Percentiles rank a stretch among this genome's conserved stretches.
Evolutionary conservation across 2,797 vertebrate species (phyloP).

Genomic region (Capromys pilorides): DNA sequence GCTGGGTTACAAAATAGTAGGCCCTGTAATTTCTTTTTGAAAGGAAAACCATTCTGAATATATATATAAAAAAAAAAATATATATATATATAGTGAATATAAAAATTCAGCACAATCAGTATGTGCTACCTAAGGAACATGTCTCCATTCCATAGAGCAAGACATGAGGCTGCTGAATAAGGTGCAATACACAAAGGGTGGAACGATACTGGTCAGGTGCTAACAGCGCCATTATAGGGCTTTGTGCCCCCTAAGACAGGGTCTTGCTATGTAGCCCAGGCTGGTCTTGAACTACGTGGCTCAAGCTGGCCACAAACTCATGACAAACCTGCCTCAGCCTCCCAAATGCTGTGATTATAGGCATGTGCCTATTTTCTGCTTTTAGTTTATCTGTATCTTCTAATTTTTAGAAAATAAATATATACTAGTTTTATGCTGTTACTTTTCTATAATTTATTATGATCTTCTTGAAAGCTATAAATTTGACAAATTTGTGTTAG

Average conservation of each 20-base stretch:
- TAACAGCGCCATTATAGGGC: not conserved
- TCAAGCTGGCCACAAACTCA: not conserved
- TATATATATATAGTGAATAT: too few species aligned
- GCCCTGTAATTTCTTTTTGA: constrained; percentile 24
- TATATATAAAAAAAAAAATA: too few species aligned
- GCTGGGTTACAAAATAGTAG: not conserved
- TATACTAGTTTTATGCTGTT: not conserved
- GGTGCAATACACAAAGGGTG: not conserved
- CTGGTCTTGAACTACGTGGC: not conserved
- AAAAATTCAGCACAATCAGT: constrained; percentile 24
- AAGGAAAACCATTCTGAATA: constrained; percentile 17
- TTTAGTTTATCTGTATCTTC: not conserved
- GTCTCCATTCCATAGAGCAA: not conserved
- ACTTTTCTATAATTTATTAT: constrained; percentile 55
- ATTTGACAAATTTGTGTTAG: not conserved
- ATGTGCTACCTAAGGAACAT: not conserved
- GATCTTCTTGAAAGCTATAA: constrained; percentile 6
- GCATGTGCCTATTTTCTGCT: not conserved
- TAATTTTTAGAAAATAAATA: not conserved
- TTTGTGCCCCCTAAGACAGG: not conserved
- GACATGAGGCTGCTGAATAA: not conserved
- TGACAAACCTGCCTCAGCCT: not conserved
- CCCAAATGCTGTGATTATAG: not conserved
- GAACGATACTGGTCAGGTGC: not conserved
- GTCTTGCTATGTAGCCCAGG: not conserved